Conservation (phyloP, 2,113 vertebrate genomes). For the Sarotherodon lohbergeri region DNA sequence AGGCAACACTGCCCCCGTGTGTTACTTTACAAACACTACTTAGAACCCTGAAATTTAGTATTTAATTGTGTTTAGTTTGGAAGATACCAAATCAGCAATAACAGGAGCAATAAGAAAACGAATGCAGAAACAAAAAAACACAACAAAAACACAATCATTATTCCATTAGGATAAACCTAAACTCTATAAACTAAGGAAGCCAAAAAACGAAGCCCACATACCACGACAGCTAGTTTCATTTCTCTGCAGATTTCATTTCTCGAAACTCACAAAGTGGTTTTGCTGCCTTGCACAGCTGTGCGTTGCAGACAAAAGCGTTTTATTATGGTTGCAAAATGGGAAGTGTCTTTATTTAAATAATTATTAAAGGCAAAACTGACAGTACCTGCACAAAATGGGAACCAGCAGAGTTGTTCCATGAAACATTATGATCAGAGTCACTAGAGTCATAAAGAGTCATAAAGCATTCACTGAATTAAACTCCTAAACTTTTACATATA, state of each 20-base stretch:
- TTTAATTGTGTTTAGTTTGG: neutral
- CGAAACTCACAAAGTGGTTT: neutral
- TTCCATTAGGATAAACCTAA: neutral
- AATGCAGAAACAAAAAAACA: neutral
- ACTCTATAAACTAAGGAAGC: neutral
- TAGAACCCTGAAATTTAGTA: neutral
- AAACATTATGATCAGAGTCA: neutral
- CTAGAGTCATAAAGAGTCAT: neutral
- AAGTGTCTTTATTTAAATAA: neutral
- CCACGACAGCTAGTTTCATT: neutral
- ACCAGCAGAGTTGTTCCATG: neutral
- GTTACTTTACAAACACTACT: neutral
- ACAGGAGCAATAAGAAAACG: neutral
- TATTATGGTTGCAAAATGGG: neutral
- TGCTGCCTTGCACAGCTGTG: neutral
- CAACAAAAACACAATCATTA: neutral
- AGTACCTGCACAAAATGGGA: neutral
- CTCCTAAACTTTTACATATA: neutral
- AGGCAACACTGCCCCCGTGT: neutral
- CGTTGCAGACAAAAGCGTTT: neutral
- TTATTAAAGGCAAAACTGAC: neutral
- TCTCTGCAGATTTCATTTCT: neutral
- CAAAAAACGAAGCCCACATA: neutral
- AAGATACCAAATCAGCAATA: neutral
- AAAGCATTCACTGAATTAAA: neutral